phyloP scores from a whole-genome alignment of 92 coral and sea anemone species.

The Zoanthus sansibaricus region DNA sequence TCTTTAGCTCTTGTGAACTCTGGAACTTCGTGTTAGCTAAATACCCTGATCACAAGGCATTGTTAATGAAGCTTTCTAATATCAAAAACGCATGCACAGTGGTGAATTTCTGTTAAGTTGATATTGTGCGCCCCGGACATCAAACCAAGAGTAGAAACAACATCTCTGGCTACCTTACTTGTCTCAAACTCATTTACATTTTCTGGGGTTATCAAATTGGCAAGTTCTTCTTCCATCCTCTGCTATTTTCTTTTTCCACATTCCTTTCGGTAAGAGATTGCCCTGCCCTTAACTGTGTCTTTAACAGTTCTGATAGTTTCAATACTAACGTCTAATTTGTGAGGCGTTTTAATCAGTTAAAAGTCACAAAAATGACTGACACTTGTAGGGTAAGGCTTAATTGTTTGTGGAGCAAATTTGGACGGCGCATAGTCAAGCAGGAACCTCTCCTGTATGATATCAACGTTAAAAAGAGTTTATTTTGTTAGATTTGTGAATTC shows the following conservation, averaged over 20 bases:
- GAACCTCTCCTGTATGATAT: conserved; percentile 23
- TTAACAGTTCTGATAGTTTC: conserved; percentile 27
- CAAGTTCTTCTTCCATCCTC: conserved; percentile 37
- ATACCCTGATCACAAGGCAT: neutral
- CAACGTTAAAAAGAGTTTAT: conserved; percentile 34
- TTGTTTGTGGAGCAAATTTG: conserved; percentile 25
- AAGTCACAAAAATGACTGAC: conserved; percentile 33
- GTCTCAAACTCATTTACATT: conserved; percentile 26
- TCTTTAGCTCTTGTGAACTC: conserved; percentile 5
- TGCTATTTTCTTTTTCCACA: conserved; percentile 35
- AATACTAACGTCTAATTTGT: neutral
- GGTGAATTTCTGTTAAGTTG: conserved; percentile 25
- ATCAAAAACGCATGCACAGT: conserved; percentile 20
- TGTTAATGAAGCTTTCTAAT: conserved; percentile 13
- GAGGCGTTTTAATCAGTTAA: conserved; percentile 40
- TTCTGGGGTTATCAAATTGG: conserved; percentile 23
- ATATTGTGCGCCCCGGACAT: conserved; percentile 25
- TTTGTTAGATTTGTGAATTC: conserved; percentile 12
- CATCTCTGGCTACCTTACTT: conserved; percentile 37
- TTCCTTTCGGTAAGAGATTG: conserved; percentile 39
- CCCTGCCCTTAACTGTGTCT: conserved; percentile 30
- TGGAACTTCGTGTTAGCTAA: conserved; percentile 27
- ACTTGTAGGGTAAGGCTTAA: conserved; percentile 31
- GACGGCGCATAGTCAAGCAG: conserved; percentile 17
- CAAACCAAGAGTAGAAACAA: conserved; percentile 32